Evolutionary conservation across 2,888 invertebrate species (phyloP).

Genomic region (Rhingia campestris): DNA sequence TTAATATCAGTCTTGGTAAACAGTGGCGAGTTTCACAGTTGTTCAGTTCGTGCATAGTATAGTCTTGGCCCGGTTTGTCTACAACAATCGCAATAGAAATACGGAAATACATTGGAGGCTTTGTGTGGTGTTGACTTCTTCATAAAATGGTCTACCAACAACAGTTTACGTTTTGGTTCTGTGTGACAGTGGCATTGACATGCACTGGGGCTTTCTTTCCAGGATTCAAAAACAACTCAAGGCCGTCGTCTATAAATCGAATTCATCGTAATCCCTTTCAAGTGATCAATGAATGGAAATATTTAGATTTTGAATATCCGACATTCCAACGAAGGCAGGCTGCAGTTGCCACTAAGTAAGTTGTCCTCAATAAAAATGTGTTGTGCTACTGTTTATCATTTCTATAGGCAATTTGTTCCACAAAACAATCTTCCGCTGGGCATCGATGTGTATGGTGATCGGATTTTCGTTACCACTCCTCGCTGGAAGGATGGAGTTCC

Average conservation of each 20-base stretch:
- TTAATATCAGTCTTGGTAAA: slow-evolving; percentile 4
- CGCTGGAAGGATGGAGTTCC: slow-evolving; percentile 90
- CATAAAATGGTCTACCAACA: slow-evolving; percentile 5
- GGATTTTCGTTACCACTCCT: slow-evolving; percentile 90
- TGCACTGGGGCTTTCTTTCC: background rate
- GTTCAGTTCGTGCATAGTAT: slow-evolving; percentile 4
- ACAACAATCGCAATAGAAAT: background rate
- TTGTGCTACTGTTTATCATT: background rate
- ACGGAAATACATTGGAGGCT: background rate
- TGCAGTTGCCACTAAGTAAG: slow-evolving; percentile 85
- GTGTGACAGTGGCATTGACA: background rate
- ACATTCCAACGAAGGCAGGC: slow-evolving; percentile 84
- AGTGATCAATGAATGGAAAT: slow-evolving; percentile 89
- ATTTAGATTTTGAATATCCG: slow-evolving; percentile 89
- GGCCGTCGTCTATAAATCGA: background rate
- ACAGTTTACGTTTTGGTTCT: background rate
- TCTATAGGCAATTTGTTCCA: slow-evolving; percentile 85
- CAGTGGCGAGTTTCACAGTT: slow-evolving; percentile 17
- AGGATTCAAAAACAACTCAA: slow-evolving; percentile 2
- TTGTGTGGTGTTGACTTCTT: background rate
- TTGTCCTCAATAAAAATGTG: slow-evolving; percentile 4
- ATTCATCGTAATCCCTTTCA: slow-evolving; percentile 73
- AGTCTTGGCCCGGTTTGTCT: background rate
- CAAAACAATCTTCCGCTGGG: slow-evolving; percentile 90
- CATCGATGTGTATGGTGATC: slow-evolving; percentile 87